Evolutionary conservation across 1,140 invertebrate species (phyloP).

Genomic region (Zaprionus africanus): DNA sequence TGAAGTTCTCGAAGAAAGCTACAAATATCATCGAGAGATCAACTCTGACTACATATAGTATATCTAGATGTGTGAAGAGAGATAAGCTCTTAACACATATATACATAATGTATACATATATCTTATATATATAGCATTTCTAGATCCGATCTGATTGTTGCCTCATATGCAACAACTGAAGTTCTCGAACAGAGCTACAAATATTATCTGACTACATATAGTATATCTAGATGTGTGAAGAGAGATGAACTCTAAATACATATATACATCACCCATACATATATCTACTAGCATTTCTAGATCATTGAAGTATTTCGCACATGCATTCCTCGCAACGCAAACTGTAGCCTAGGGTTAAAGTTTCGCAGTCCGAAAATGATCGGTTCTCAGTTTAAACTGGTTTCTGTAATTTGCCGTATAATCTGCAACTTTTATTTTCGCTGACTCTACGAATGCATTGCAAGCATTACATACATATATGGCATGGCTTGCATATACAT

Average conservation of each 20-base stretch:
- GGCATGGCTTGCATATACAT: background rate
- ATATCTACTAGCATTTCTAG: too few species aligned
- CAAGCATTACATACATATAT: background rate
- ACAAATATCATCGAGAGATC: too few species aligned
- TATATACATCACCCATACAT: too few species aligned
- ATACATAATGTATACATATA: too few species aligned
- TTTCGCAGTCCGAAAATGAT: slow-evolving; percentile 8
- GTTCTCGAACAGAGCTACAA: background rate
- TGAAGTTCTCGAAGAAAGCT: background rate
- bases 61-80: too few species aligned
- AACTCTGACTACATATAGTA: too few species aligned
- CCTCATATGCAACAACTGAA: background rate
- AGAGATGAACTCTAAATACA: too few species aligned
- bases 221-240: too few species aligned
- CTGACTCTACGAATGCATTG: slow-evolving; percentile 2
- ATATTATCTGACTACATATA: too few species aligned
- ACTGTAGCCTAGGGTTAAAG: slow-evolving; percentile 3
- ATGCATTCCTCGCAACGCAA: background rate
- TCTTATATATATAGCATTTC: background rate
- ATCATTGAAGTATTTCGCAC: background rate
- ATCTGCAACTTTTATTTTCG: slow-evolving; percentile 1
- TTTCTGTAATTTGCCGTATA: background rate
- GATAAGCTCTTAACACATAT: too few species aligned
- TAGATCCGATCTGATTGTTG: background rate
- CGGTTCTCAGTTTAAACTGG: slow-evolving; percentile 2